Percentiles rank a stretch among this genome's conserved stretches.
Evolutionary conservation across 2,797 vertebrate species (phyloP).

Genomic region (Acestrorhynchus altus): DNA sequence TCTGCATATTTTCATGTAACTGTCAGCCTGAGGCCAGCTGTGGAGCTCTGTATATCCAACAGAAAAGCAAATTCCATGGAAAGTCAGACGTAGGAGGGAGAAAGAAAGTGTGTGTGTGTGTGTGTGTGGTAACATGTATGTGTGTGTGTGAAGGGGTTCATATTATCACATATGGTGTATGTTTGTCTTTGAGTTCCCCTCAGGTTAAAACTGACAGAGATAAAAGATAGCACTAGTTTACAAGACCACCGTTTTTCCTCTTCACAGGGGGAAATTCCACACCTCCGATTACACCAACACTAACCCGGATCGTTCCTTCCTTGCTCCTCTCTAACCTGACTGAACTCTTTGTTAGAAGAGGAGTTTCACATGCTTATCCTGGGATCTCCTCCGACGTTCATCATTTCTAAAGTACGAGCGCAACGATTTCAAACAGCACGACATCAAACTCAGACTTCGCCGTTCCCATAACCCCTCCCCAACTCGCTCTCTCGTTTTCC

Average conservation of each 20-base stretch:
- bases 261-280: constrained; percentile 46
- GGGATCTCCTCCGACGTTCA: neutral
- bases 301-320: constrained; percentile 15
- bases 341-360: neutral
- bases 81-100: constrained; percentile 29
- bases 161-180: constrained; percentile 53
- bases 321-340: neutral
- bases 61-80: constrained; percentile 32
- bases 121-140: constrained; percentile 10
- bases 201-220: constrained; percentile 49
- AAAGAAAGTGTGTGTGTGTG: constrained; percentile 25
- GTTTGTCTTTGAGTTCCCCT: constrained; percentile 49
- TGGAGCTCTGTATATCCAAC: constrained; percentile 34
- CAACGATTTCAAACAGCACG: neutral
- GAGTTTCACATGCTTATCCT: neutral
- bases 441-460: neutral
- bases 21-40: constrained; percentile 18
- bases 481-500: constrained; percentile 18
- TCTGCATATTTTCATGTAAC: constrained; percentile 34
- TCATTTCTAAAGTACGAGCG: neutral
- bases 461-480: too few species aligned
- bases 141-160: constrained; percentile 30
- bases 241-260: constrained; percentile 29
- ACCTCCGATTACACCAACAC: constrained; percentile 30
- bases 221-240: constrained; percentile 45